Percentiles rank a stretch among this genome's conserved stretches.
phyloP scores from a whole-genome alignment of 2,113 vertebrate species.

The Choloepus hoffmanni region DNA sequence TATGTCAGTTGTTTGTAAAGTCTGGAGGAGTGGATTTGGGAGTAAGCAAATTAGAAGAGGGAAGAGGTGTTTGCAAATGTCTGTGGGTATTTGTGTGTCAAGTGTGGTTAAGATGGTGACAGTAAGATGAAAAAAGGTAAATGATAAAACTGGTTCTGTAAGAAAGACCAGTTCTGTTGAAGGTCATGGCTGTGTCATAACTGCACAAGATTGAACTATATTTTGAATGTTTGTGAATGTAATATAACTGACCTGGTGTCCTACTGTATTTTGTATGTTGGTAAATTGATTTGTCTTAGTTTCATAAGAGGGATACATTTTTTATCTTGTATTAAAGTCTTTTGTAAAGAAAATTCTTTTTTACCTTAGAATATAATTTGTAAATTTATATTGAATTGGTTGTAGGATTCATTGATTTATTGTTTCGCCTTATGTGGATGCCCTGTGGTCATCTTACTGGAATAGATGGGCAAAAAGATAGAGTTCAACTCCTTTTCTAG shows the following conservation, averaged over 20 bases:
- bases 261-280: background rate
- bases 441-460: background rate
- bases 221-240: background rate
- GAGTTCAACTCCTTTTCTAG: background rate
- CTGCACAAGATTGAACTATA: background rate
- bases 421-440: background rate
- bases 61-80: background rate
- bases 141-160: background rate
- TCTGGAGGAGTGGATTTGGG: background rate
- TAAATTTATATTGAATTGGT: slow-evolving; percentile 2
- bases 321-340: slow-evolving; percentile 32
- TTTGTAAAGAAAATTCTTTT: slow-evolving; percentile 27
- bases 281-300: slow-evolving; percentile 18
- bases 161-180: background rate
- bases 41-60: background rate
- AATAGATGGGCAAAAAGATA: background rate
- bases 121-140: slow-evolving; percentile 1
- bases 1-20: background rate
- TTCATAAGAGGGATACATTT: slow-evolving; percentile 42
- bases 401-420: background rate
- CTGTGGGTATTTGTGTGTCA: background rate
- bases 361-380: background rate
- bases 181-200: background rate
- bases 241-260: background rate
- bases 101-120: background rate